These are phyloP conservation scores for Chamaedrilus cognettii DNA, from an alignment of 2,888 invertebrate genomes.

Conservation along the genomic window DNA sequence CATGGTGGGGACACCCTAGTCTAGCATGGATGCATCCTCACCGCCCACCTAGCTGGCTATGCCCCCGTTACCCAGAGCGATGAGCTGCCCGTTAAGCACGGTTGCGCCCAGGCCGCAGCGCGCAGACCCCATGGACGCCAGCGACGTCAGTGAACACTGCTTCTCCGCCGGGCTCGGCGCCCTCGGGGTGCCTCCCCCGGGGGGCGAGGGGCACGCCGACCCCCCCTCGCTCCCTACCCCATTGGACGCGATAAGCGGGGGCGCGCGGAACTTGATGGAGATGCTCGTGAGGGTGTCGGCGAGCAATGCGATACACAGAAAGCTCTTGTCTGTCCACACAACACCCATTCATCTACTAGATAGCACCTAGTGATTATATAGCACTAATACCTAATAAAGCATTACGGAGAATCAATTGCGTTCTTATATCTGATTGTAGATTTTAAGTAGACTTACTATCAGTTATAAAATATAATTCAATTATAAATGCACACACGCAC, in stretches of 20 bases:
- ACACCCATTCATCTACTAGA: no score
- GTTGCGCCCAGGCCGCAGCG: constrained; percentile 79
- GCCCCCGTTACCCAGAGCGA: constrained; percentile 71
- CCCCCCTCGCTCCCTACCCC: constrained; percentile 29
- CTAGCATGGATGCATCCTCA: no score
- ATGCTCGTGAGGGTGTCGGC: constrained; percentile 68
- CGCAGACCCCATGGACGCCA: constrained; percentile 65
- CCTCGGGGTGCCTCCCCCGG: neutral
- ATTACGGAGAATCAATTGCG: no score
- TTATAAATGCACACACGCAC: no score
- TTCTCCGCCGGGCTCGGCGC: constrained; percentile 30
- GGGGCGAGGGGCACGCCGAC: neutral
- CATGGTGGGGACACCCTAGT: no score
- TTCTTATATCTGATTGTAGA: no score
- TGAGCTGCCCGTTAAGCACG: constrained; percentile 70
- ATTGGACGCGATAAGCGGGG: constrained; percentile 23
- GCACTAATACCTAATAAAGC: no score
- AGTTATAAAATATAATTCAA: no score
- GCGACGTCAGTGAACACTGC: constrained; percentile 30
- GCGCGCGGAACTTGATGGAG: constrained; percentile 58
- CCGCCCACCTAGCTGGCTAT: no score
- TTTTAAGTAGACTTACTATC: no score
- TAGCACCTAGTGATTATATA: no score
- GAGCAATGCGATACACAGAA: constrained; percentile 68
- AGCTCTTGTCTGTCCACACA: constrained; percentile 51